phyloP scores from a whole-genome alignment of 2,113 vertebrate species.

The Apus apus region DNA sequence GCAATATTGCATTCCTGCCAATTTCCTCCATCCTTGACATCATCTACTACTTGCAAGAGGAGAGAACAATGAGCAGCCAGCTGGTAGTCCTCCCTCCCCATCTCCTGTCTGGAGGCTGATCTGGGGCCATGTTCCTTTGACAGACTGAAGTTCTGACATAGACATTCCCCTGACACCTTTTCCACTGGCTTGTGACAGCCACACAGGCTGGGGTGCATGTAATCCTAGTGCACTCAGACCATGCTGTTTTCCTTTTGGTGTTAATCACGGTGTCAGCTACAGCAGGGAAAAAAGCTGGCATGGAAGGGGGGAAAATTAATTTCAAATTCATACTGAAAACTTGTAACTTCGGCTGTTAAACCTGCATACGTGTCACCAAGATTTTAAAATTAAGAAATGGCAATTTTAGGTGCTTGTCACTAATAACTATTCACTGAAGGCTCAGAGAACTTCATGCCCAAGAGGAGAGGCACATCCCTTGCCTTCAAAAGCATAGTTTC shows the following conservation, averaged over 20 bases:
- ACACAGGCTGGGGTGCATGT: background rate
- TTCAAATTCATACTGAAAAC: background rate
- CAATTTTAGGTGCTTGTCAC: background rate
- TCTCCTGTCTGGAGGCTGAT: background rate
- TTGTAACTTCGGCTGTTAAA: background rate
- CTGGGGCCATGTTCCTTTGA: background rate
- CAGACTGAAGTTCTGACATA: background rate
- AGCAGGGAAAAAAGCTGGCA: background rate
- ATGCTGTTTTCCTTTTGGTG: background rate
- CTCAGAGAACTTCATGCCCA: background rate
- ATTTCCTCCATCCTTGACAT: background rate
- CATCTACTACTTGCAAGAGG: background rate
- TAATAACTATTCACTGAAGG: background rate
- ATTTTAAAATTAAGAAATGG: background rate
- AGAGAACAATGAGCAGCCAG: background rate
- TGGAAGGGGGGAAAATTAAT: background rate
- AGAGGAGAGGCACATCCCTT: background rate
- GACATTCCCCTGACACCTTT: background rate
- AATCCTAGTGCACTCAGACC: too few species aligned
- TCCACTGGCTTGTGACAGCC: accelerated
- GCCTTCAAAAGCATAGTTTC: background rate
- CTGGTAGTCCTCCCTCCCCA: background rate
- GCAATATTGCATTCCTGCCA: background rate
- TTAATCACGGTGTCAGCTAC: background rate
- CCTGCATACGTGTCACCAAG: accelerated